phyloP scores from a whole-genome alignment of 2,113 vertebrate species.

The Poecile atricapillus region DNA sequence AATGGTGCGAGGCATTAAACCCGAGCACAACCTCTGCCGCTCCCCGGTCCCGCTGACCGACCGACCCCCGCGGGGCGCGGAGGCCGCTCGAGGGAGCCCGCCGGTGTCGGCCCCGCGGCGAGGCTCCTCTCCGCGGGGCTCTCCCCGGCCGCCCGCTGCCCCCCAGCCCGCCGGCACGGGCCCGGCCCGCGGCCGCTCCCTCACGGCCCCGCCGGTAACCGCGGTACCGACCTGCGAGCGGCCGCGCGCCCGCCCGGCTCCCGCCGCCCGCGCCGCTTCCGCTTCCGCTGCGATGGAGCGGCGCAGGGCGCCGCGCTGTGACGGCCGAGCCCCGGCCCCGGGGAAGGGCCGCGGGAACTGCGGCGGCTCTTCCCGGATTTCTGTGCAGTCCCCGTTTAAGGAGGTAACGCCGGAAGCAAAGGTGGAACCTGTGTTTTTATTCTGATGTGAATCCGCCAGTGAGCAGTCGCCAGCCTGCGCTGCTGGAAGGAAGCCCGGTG shows the following conservation, averaged over 20 bases:
- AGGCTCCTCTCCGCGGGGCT: neutral
- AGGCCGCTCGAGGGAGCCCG: neutral
- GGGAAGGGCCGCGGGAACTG: rapidly evolving
- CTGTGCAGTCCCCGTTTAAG: rapidly evolving
- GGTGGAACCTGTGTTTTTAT: neutral
- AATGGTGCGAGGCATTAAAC: neutral
- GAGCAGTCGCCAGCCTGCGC: neutral
- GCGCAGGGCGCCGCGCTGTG: neutral
- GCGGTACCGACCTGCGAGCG: neutral
- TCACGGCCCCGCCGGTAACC: too few relatives aligned
- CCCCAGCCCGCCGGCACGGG: neutral
- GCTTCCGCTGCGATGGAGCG: neutral
- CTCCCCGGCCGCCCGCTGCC: neutral
- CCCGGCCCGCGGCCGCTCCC: too few relatives aligned
- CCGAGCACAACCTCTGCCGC: neutral
- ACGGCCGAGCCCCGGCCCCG: neutral
- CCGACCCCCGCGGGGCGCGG: neutral
- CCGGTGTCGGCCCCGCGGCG: neutral
- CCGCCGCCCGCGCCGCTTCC: neutral
- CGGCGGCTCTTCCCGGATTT: rapidly evolving
- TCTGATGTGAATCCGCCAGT: rapidly evolving
- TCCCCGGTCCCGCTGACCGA: neutral
- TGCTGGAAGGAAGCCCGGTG: too few relatives aligned
- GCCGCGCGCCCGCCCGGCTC: neutral
- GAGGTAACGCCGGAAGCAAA: neutral